Evolutionary conservation across 2,888 invertebrate genomes (phyloP), one percentile per base, ranked within the genome.

Genomic region (Cordilura impudica): DNA sequence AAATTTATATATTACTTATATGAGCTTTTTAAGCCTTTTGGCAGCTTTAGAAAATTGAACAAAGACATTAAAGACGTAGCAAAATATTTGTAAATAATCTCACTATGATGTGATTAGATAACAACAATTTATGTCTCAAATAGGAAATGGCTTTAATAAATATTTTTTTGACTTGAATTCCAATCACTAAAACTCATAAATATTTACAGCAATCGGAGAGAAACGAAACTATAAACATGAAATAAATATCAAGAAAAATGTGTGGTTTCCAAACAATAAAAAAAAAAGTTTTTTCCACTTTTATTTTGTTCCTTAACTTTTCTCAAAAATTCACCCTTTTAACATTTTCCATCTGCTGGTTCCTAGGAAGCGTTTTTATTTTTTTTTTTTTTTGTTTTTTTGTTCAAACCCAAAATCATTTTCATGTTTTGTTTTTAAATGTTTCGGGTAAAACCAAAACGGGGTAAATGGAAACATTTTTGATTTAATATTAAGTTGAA

Each of bases 21-120:
- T 56, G 63, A 56, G 12, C 60, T 69, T 56, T 75, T 63, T 75
- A 26, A 75, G 75, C 75, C 75, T 75, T 70, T 63, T 47, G 54
- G 74, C 67, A 35, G 66, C 58, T 49, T 43, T 51, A 19, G 8
- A 12, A 63, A 69, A 69, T 69, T 61, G 53, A 75, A 69, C 61
- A 43, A 29, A 63, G 69, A 49, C 63, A 69, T 63, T 56, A 75
- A 70, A 69, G 43, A 63, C 56, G 43, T 5, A n/a, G 35, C 3
- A 4, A 39, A n/a, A 39, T 39, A n/a, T 26, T 26, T 26, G 26
- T 4, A 26, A 26, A 26, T 39, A 39, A n/a, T 39, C n/a, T 39
- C 35, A 39, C 35, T 43, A 49, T 70, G 56, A 75, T 56, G 29
- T 78, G 78, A 79, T 79, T 79, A 79, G 78, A 66, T 72, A 79